These are phyloP conservation scores for Chitala chitala DNA, from an alignment of 2,113 vertebrate genomes.

Conservation along the genomic window DNA sequence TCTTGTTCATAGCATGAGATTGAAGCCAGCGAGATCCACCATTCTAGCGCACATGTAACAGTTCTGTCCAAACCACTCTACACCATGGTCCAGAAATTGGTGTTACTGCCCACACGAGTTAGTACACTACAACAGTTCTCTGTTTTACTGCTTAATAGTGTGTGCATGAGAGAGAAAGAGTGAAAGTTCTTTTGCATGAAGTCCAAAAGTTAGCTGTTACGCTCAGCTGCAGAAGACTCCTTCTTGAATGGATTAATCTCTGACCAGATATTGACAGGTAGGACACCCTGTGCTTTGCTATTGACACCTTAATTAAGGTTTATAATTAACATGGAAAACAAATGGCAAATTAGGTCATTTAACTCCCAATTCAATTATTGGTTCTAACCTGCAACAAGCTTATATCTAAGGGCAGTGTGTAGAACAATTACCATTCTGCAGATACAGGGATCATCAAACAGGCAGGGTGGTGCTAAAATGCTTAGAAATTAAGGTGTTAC, in stretches of 20 bases:
- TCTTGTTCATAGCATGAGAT: no score
- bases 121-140: no score
- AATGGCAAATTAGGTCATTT: constrained; percentile 49
- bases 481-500: constrained; percentile 16
- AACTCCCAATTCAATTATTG: constrained; percentile 49
- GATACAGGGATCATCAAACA: constrained; percentile 30
- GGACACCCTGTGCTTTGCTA: constrained; percentile 28
- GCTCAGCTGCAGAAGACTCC: background rate
- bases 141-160: no score
- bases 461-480: constrained; percentile 39
- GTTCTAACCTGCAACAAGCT: constrained; percentile 34
- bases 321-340: constrained; percentile 48
- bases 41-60: no score
- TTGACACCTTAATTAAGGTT: constrained; percentile 48
- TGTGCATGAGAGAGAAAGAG: no score
- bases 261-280: constrained; percentile 22
- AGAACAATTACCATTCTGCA: constrained; percentile 36
- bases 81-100: no score
- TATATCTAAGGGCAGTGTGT: constrained; percentile 36
- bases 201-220: background rate
- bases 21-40: no score
- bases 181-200: background rate
- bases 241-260: constrained; percentile 23
- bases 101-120: no score
- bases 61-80: no score